Percentiles rank a stretch among this genome's conserved stretches.
phyloP scores from a whole-genome alignment of 2,113 vertebrate genomes.

The Halichoerus grypus region DNA sequence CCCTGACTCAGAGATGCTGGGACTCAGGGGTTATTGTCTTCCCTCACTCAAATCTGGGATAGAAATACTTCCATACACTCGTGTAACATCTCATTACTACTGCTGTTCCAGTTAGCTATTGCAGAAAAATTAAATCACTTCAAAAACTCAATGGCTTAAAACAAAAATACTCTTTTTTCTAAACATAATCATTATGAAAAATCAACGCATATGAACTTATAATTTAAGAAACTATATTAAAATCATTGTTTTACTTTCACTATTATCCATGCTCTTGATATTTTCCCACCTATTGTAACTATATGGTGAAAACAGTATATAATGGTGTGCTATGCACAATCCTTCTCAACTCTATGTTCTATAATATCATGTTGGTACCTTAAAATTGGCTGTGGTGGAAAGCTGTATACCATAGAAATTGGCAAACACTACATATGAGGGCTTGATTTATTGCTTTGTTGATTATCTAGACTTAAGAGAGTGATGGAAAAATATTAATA shows the following conservation, averaged over 20 bases:
- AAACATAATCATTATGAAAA: neutral
- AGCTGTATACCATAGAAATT: neutral
- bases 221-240: slow-evolving; percentile 4
- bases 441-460: neutral
- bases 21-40: neutral
- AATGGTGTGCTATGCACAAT: neutral
- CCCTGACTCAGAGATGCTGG: neutral
- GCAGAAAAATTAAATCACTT: neutral
- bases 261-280: neutral
- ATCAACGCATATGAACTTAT: neutral
- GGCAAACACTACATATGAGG: neutral
- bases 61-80: neutral
- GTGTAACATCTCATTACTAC: neutral
- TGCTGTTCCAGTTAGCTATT: neutral
- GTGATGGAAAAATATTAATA: neutral
- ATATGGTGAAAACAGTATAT: too few species aligned
- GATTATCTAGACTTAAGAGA: neutral
- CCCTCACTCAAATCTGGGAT: neutral
- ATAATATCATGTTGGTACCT: neutral
- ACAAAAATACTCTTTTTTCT: neutral
- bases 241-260: neutral
- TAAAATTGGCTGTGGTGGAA: neutral
- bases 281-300: neutral
- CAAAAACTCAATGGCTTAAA: slow-evolving; percentile 25
- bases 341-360: neutral